Percentiles rank a stretch among this genome's conserved stretches.
phyloP scores from a whole-genome alignment of 30 jellyfish, hydroid and myxozoan species.

The Calvadosia cruxmelitensis region DNA sequence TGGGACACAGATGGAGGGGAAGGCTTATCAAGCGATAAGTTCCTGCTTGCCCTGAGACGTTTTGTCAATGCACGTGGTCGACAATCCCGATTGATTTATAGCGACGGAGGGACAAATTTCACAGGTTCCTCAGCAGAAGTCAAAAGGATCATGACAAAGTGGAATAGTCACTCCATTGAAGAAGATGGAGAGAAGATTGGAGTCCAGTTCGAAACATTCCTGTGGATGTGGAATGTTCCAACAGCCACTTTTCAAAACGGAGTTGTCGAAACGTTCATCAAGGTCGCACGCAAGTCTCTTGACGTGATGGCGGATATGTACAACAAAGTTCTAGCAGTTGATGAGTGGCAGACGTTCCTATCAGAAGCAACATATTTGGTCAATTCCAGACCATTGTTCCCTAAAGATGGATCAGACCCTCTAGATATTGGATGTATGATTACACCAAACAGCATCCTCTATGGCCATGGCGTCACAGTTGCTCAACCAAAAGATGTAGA shows the following conservation, averaged over 20 bases:
- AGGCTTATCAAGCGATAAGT: background rate
- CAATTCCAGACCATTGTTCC: background rate
- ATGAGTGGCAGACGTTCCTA: background rate
- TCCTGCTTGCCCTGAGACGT: background rate
- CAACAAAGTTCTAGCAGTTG: background rate
- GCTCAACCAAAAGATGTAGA: background rate
- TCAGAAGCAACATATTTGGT: background rate
- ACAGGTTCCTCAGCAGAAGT: background rate
- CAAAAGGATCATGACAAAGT: background rate
- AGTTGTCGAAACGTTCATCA: background rate
- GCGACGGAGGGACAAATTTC: background rate
- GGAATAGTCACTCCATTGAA: background rate
- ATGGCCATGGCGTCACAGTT: background rate
- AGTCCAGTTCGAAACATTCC: background rate
- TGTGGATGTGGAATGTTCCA: background rate
- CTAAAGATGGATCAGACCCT: background rate
- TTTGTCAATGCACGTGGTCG: background rate
- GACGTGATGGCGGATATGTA: background rate
- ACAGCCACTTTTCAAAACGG: background rate
- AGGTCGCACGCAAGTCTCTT: background rate
- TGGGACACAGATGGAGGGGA: conserved; percentile 1
- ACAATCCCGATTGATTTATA: background rate
- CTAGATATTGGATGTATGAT: background rate
- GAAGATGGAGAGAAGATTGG: background rate
- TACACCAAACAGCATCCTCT: background rate